These are phyloP conservation scores for Ectobius pallidus DNA, from an alignment of 2,888 invertebrate species.

Conservation along the genomic window DNA sequence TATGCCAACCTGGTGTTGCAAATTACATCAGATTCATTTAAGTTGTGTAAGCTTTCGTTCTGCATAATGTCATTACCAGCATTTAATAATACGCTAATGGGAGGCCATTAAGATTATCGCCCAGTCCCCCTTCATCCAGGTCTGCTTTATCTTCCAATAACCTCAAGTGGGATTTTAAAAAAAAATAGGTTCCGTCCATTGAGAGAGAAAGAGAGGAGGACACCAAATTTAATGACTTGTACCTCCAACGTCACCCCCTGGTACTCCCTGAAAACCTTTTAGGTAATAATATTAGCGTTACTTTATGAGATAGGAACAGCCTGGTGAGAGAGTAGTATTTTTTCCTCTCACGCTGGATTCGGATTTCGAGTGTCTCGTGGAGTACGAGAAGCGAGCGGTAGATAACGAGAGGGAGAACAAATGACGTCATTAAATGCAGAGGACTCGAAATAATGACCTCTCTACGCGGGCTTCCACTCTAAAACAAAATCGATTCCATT, in stretches of 20 bases:
- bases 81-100: conserved; percentile 12
- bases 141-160: not conserved
- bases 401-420: conserved; percentile 39
- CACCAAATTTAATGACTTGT: conserved; percentile 8
- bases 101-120: not conserved
- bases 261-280: not conserved
- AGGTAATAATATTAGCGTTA: conserved; percentile 11
- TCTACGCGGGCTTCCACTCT: conserved; percentile 29
- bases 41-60: not conserved
- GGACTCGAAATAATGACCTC: conserved; percentile 43
- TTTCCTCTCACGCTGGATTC: conserved; percentile 25
- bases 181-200: conserved; percentile 11
- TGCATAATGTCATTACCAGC: not conserved
- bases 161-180: not conserved
- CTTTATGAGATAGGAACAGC: not conserved
- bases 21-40: not conserved
- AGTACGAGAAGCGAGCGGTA: conserved; percentile 22
- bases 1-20: no score
- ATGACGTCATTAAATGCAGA: conserved; percentile 42
- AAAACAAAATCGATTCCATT: conserved; percentile 37
- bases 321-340: not conserved
- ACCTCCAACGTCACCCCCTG: conserved; percentile 2
- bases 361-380: conserved; percentile 32
- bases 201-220: not conserved
- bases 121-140: not conserved